phyloP scores from a whole-genome alignment of 2,888 invertebrate genomes.

The Thereva nobilitata region DNA sequence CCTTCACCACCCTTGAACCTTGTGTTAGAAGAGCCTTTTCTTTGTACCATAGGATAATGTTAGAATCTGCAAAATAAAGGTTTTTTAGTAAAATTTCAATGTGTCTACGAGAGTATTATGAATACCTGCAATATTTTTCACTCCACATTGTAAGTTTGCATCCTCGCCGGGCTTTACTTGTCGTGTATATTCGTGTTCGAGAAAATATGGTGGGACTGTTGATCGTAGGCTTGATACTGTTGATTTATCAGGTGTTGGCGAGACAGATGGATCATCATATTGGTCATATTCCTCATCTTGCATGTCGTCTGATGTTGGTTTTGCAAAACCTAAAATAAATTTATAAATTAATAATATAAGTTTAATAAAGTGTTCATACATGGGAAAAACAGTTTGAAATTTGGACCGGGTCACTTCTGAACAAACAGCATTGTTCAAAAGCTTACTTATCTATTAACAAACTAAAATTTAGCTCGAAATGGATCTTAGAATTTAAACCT shows the following conservation, averaged over 20 bases:
- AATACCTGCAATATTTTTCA: conserved; percentile 30
- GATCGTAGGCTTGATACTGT: conserved; percentile 28
- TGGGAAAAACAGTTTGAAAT: no score
- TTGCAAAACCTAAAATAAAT: background rate
- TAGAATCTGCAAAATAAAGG: conserved; percentile 32
- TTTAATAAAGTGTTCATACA: no score
- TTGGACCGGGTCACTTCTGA: no score
- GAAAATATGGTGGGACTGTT: conserved; percentile 34
- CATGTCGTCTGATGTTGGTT: conserved; percentile 12
- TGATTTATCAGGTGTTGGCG: conserved; percentile 28
- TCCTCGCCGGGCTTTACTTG: conserved; percentile 31
- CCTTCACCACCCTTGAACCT: conserved; percentile 43
- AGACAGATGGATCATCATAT: conserved; percentile 31
- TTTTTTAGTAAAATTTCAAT: conserved; percentile 12
- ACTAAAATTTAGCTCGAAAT: no score
- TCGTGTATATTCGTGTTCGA: conserved; percentile 17
- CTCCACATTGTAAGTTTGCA: conserved; percentile 34
- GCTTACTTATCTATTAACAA: no score
- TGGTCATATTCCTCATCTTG: conserved; percentile 15
- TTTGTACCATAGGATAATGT: conserved; percentile 48
- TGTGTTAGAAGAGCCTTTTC: conserved; percentile 42
- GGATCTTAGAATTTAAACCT: no score
- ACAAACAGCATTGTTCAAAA: no score
- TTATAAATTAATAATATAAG: no score
- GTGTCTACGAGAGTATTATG: background rate